A percentile compares a stretch with the other conserved stretches of the same genome.
phyloP scores from a whole-genome alignment of 2,888 invertebrate species.

The Dyspetes luteomarginatus region DNA sequence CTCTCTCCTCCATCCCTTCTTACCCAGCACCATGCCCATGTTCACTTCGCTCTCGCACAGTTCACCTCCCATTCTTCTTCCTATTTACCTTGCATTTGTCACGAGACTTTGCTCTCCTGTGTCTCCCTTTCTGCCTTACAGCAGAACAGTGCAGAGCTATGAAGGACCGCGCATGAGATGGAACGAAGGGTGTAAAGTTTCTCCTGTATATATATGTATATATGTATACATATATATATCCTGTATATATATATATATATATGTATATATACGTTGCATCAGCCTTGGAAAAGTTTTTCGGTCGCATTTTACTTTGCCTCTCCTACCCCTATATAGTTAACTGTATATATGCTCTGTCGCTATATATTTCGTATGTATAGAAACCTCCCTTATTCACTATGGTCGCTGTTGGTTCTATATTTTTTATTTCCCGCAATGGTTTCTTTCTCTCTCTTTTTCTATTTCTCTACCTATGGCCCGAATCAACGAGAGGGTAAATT shows the following conservation, averaged over 20 bases:
- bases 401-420: conserved; percentile 19
- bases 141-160: conserved; percentile 31
- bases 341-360: conserved; percentile 13
- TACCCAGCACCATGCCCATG: background rate
- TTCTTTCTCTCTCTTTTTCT: background rate
- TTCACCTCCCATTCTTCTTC: conserved; percentile 58
- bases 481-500: too few species aligned
- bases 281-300: conserved; percentile 52
- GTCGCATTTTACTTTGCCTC: conserved; percentile 54
- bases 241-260: conserved; percentile 20
- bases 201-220: conserved; percentile 28
- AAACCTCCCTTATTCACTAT: background rate
- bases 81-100: conserved; percentile 77
- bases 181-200: conserved; percentile 59
- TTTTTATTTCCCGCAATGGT: conserved; percentile 1
- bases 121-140: conserved; percentile 43
- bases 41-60: background rate
- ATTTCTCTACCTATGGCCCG: background rate
- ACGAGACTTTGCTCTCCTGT: conserved; percentile 58
- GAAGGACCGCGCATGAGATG: conserved; percentile 41
- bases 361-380: conserved; percentile 18
- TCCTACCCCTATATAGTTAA: conserved; percentile 12
- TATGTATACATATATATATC: conserved; percentile 15
- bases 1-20: conserved; percentile 8
- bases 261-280: conserved; percentile 29